Evolutionary conservation across 2,113 vertebrate genomes (phyloP).

Genomic region (Bos javanicus): DNA sequence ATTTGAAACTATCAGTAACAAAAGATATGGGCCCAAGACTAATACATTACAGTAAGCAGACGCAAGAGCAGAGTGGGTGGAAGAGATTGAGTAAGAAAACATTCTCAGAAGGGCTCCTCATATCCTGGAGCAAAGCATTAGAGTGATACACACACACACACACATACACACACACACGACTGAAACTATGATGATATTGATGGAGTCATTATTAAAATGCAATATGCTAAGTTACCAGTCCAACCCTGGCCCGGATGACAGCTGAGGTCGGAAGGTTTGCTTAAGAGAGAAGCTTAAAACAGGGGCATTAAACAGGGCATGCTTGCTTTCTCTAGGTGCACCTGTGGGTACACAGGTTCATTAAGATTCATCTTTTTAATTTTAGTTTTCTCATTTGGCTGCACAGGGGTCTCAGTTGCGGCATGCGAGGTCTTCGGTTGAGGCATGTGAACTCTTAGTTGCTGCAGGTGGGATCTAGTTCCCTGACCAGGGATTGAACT

Average conservation of each 20-base stretch:
- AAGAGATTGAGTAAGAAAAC: not conserved
- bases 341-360: not conserved
- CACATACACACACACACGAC: not conserved
- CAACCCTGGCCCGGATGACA: not conserved
- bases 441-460: not conserved
- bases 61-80: not conserved
- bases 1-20: not conserved
- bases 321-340: not conserved
- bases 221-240: not conserved
- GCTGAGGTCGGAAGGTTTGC: not conserved
- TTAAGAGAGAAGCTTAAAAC: not conserved
- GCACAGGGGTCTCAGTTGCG: not conserved
- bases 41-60: not conserved
- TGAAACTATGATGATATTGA: not conserved
- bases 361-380: not conserved
- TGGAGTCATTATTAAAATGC: not conserved
- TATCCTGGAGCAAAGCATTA: not conserved
- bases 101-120: not conserved
- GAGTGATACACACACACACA: not conserved
- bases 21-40: not conserved
- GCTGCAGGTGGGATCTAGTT: not conserved
- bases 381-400: not conserved
- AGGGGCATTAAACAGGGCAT: not conserved
- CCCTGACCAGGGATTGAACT: not conserved
- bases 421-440: not conserved